Percentiles rank a stretch among this genome's conserved stretches.
Evolutionary conservation across 92 coral and sea anemone genomes (phyloP).

Genomic region (Scolanthus callimorphus): DNA sequence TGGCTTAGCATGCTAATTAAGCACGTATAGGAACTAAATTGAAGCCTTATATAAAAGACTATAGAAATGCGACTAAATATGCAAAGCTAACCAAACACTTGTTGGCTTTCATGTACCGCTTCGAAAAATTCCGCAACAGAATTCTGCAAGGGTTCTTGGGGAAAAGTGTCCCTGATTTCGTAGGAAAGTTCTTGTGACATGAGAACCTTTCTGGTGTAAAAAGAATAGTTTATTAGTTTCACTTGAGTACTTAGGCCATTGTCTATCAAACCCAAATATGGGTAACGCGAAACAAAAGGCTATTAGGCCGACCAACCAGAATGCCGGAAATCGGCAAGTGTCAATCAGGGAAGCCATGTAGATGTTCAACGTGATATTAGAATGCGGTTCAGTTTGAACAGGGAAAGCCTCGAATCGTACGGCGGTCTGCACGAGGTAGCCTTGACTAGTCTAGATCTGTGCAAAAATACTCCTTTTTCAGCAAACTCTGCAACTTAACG

Average conservation of each 20-base stretch:
- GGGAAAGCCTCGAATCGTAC: background rate
- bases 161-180: too few relatives aligned
- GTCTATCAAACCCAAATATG: slow-evolving; percentile 21
- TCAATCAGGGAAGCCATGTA: slow-evolving; percentile 40
- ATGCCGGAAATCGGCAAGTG: slow-evolving; percentile 14
- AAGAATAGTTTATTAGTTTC: slow-evolving; percentile 50
- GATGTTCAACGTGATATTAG: slow-evolving; percentile 32
- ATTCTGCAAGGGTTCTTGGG: too few relatives aligned
- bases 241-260: slow-evolving; percentile 35
- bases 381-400: slow-evolving; percentile 30
- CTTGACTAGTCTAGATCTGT: background rate
- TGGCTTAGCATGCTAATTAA: slow-evolving; percentile 29
- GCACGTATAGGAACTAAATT: slow-evolving; percentile 3
- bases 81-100: too few relatives aligned
- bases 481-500: slow-evolving; percentile 47
- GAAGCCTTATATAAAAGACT: slow-evolving; percentile 2
- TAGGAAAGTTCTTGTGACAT: too few relatives aligned
- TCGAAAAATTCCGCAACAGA: too few relatives aligned
- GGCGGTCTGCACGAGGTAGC: slow-evolving; percentile 6
- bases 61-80: background rate
- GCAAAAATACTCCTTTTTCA: slow-evolving; percentile 5
- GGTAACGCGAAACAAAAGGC: slow-evolving; percentile 10
- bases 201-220: too few relatives aligned
- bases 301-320: slow-evolving; percentile 15
- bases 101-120: too few relatives aligned